Percentiles rank a stretch among this genome's conserved stretches.
Evolutionary conservation across 2,888 invertebrate genomes (phyloP).

Genomic region (Tromatobia lineatoria): DNA sequence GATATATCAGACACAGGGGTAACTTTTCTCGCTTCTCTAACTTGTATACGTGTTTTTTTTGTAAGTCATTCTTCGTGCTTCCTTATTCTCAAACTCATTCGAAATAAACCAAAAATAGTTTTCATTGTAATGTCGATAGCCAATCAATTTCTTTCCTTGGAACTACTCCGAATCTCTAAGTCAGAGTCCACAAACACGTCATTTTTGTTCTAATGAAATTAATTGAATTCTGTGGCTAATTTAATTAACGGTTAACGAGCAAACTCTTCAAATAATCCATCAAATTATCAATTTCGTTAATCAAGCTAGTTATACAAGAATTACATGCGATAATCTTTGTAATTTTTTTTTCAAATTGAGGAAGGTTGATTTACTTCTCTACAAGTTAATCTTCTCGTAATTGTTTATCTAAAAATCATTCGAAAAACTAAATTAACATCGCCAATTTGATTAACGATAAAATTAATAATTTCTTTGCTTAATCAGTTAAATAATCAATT

Average conservation of each 20-base stretch:
- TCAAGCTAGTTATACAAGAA: not conserved
- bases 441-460: not conserved
- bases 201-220: not conserved
- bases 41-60: slow-evolving; percentile 21
- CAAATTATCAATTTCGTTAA: not conserved
- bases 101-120: not conserved
- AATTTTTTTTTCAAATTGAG: slow-evolving; percentile 28
- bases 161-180: slow-evolving; percentile 19
- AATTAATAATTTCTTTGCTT: not conserved
- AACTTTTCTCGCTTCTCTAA: slow-evolving; percentile 46
- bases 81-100: not conserved
- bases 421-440: not conserved
- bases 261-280: not conserved
- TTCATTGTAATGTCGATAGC: slow-evolving; percentile 13
- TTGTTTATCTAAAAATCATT: no score
- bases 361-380: no score
- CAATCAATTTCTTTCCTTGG: slow-evolving; percentile 4
- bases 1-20: slow-evolving; percentile 49
- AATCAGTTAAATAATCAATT: not conserved
- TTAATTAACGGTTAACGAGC: not conserved
- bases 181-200: not conserved
- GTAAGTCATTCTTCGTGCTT: slow-evolving; percentile 33
- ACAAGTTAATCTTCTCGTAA: no score
- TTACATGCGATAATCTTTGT: slow-evolving; percentile 23
- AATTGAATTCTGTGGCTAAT: not conserved